A percentile compares a stretch with the other conserved stretches of the same genome.
These are phyloP conservation scores for Oryzias melastigma DNA, from an alignment of 2,113 vertebrate genomes.

Conservation along the genomic window DNA sequence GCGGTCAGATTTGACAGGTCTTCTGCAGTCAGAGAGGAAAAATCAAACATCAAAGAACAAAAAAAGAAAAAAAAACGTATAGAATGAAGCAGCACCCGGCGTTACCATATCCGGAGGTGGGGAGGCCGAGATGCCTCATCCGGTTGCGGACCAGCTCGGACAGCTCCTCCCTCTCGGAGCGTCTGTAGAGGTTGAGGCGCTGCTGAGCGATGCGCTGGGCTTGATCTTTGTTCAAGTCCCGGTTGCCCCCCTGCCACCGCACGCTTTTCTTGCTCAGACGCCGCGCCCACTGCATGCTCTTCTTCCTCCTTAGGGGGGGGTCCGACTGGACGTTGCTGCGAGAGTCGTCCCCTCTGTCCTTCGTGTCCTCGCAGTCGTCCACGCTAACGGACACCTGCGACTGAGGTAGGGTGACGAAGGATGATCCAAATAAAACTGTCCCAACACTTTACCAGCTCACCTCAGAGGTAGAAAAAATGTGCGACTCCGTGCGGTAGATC, in stretches of 20 bases:
- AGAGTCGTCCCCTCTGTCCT: constrained; percentile 81
- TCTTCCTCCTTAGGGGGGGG: constrained; percentile 83
- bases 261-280: constrained; percentile 85
- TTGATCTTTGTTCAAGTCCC: constrained; percentile 64
- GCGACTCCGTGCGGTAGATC: constrained; percentile 90
- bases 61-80: constrained; percentile 56
- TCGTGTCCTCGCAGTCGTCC: constrained; percentile 88
- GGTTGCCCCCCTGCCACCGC: constrained; percentile 75
- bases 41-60: constrained; percentile 5
- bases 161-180: constrained; percentile 92
- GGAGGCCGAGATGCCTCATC: constrained; percentile 93
- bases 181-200: constrained; percentile 84
- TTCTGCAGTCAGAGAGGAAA: constrained; percentile 73
- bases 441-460: constrained; percentile 55
- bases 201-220: constrained; percentile 87
- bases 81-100: neutral
- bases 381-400: constrained; percentile 88
- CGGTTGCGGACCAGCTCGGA: constrained; percentile 92
- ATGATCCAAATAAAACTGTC: neutral
- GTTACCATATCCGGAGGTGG: constrained; percentile 88
- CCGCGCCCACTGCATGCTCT: constrained; percentile 94
- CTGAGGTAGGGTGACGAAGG: constrained; percentile 54
- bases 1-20: constrained; percentile 94
- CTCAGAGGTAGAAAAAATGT: constrained; percentile 87
- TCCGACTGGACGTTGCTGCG: constrained; percentile 83